Evolutionary conservation across 53 echinoderm and acorn worm genomes (phyloP).

Genomic region (Arbacia lixula): DNA sequence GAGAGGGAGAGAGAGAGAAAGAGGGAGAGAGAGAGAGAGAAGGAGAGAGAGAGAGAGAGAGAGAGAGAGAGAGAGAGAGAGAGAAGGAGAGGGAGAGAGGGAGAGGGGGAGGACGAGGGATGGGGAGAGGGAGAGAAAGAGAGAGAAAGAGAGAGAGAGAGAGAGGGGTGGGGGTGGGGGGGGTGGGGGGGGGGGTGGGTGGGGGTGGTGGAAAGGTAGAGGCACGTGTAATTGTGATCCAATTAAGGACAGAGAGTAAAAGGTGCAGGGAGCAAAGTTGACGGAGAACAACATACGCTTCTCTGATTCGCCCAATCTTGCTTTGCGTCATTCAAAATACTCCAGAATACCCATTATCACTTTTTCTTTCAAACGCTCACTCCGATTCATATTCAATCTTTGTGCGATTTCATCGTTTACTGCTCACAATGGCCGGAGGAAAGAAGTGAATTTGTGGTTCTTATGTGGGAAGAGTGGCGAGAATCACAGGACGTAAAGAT

Average conservation of each 20-base stretch:
- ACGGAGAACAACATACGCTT: too few relatives aligned
- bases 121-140: not conserved
- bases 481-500: not conserved
- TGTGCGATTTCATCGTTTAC: too few relatives aligned
- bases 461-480: not conserved
- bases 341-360: too few relatives aligned
- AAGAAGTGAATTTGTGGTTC: too few relatives aligned
- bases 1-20: not conserved
- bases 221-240: not conserved
- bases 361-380: too few relatives aligned
- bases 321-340: too few relatives aligned
- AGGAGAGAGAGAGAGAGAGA: not conserved
- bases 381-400: too few relatives aligned
- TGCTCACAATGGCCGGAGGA: too few relatives aligned
- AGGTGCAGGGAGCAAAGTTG: too few relatives aligned
- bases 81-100: slow-evolving; percentile 1
- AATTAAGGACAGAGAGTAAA: too few relatives aligned
- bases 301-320: too few relatives aligned
- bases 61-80: not conserved
- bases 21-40: not conserved
- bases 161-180: not conserved
- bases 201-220: too few relatives aligned
- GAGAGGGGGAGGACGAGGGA: not conserved
- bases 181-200: not conserved
- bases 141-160: not conserved